phyloP scores from a whole-genome alignment of 2,888 invertebrate species.

The Megalurothrips usitatus region DNA sequence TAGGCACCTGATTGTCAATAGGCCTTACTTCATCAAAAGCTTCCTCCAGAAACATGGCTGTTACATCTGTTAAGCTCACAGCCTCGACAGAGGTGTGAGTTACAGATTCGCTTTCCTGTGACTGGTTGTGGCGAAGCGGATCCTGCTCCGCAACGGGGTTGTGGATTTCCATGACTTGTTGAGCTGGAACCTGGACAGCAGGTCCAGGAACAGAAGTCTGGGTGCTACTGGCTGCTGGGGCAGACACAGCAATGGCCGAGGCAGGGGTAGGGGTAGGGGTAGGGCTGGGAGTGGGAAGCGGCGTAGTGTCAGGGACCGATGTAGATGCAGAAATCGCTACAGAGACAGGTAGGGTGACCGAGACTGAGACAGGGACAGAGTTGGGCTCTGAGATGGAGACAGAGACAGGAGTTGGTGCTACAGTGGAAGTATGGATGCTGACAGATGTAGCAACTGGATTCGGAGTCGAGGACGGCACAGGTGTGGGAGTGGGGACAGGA shows the following conservation, averaged over 20 bases:
- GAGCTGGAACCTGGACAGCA: no score
- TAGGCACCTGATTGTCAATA: neutral
- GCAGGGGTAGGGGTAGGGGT: neutral
- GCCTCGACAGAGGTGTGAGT: neutral
- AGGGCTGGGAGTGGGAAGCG: neutral
- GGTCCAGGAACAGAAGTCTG: no score
- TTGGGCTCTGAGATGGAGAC: neutral
- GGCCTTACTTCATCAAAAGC: neutral
- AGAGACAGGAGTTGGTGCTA: neutral
- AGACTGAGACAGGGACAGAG: neutral
- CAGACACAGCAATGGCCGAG: neutral
- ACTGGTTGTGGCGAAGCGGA: no score
- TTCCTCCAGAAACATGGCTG: neutral
- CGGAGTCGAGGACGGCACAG: no score
- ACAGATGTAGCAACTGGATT: neutral
- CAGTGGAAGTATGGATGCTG: neutral
- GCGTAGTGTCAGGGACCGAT: neutral
- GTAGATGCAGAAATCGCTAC: neutral
- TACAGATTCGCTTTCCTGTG: no score
- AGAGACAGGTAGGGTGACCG: neutral
- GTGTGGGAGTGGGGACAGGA: no score
- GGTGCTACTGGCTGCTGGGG: neutral
- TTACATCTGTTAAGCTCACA: conserved; percentile 8
- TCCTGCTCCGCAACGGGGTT: no score
- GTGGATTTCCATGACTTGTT: no score